Evolutionary conservation across 37 sponge, comb jelly and placozoan species (phyloP), one percentile per base, ranked within the genome.

Genomic region (Halisarca cf. caerulea): DNA sequence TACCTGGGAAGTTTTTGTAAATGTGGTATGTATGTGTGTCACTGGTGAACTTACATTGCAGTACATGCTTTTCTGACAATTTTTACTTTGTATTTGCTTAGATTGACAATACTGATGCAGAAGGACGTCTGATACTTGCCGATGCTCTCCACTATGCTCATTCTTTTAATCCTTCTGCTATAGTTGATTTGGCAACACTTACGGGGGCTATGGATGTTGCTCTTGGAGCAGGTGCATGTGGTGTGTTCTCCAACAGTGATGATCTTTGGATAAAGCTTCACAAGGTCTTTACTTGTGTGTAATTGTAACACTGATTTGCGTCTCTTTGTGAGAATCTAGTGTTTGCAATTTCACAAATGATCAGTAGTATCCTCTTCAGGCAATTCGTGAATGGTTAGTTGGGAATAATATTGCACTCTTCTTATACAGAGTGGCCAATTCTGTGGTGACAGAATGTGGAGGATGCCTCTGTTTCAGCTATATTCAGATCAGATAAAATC

Each of bases 81-180:
- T 18, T 27, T 42, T 27, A 25, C 41, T n/a, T n/a, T n/a, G n/a
- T n/a, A n/a, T n/a, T n/a, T 61, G 44, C 82, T 4, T 25, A 92
- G 90, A 88, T 96, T 60, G 96, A 98, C 54, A 98, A 98, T 83
- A 98, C 98, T 20, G 98, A 98, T 91, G 98, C 98, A 36, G 98
- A 98, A 53, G 98, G 97, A 17, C 61, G 97, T 25, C 83, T 97
- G 36, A 62, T 97, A 21, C 83, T 98, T 24, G 98, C 98, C n/a
- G 98, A 98, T 82, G 87, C 98, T 35, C 87, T 98, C 39, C 71
- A 86, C 62, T 95, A 95, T 88, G 84, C 89, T 71, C 90, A 89
- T 82, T 80, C 90, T 54, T 98, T 92, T 83, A 82, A 85, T 42
- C 98, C 98, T 25, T 7, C 43, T 15, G 62, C 80, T 43, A 88